Evolutionary conservation across 1,140 invertebrate genomes (phyloP), one percentile per base, ranked within the genome.

Genomic region (Bombus confusus): DNA sequence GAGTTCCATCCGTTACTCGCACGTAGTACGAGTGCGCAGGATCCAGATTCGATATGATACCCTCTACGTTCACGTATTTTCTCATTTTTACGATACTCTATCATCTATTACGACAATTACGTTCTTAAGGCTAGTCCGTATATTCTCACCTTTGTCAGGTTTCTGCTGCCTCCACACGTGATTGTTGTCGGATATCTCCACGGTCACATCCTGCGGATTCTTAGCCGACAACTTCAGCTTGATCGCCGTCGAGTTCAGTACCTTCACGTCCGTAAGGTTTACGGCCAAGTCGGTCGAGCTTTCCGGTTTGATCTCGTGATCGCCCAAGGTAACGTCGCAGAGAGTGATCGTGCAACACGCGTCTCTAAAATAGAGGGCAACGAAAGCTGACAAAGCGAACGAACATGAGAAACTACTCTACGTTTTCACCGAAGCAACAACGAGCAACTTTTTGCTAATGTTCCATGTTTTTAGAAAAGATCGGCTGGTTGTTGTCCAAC

Each of bases 261-360:
- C 93, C 86, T 95, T 94, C 0, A 94, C 91, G 22, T 94, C 93
- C 2, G 93, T 94, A 25, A 95, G 83, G 81, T 95, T 94, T 12
- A 94, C 92, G 2, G 80, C 88, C 22, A 94, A 57, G 73, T 95
- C 94, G 3, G 87, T 85, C 1, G 92, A 91, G 75, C 88, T 93
- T 80, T 95, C 95, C 1, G 94, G 69, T 85, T 93, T 95, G 39
- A 96, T 96, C 86, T 97, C 97, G 74, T 97, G 96, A 87, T 97
- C 97, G 83, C 97, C 96, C 18, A 97, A 94, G 3, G 97, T 97
- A 4, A 98, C 97, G 89, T 98, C 97, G 92, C 98, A 98, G 2
- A 98, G 95, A 74, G 98, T 97, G 86, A 98, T 96, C 66, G 97
- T 98, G 90, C 98, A 98, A 92, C 98, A 98, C 2, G 96, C 93